A percentile compares a stretch with the other conserved stretches of the same genome.
phyloP scores from a whole-genome alignment of 2,797 vertebrate species.

The Selene dorsalis region DNA sequence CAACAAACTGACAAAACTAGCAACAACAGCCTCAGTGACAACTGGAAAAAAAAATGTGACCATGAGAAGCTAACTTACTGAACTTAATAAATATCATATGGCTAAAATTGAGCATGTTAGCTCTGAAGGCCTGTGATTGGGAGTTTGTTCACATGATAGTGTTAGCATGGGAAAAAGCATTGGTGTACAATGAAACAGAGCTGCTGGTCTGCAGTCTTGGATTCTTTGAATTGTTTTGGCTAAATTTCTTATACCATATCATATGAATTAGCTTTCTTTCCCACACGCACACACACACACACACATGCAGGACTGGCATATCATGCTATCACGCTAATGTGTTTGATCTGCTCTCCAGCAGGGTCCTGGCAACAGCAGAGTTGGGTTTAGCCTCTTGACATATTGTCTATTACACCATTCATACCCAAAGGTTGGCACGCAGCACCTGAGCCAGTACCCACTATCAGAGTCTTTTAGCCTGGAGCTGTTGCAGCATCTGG shows the following conservation, averaged over 20 bases:
- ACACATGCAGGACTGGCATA: constrained; percentile 18
- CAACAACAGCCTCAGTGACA: neutral
- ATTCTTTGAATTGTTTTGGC: neutral
- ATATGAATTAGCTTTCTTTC: neutral
- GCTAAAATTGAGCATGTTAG: neutral
- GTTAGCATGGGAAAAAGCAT: neutral
- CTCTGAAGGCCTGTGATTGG: neutral
- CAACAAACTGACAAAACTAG: neutral
- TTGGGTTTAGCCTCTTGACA: constrained; percentile 30
- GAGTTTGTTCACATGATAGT: neutral
- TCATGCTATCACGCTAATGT: constrained; percentile 19
- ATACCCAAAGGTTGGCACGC: constrained; percentile 46
- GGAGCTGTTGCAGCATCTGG: constrained; percentile 44
- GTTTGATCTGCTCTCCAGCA: constrained; percentile 52
- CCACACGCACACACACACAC: neutral
- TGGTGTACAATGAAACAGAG: neutral
- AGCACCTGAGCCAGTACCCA: constrained; percentile 33
- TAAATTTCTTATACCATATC: neutral
- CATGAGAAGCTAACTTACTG: too few relatives aligned
- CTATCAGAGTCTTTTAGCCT: constrained; percentile 34
- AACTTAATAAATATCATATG: neutral
- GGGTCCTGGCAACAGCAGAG: constrained; percentile 8
- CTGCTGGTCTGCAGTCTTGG: neutral
- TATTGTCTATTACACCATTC: constrained; percentile 40
- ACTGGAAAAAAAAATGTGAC: neutral